These are phyloP conservation scores for Saturnia japonica DNA, from an alignment of 2,888 invertebrate genomes.

Conservation along the genomic window DNA sequence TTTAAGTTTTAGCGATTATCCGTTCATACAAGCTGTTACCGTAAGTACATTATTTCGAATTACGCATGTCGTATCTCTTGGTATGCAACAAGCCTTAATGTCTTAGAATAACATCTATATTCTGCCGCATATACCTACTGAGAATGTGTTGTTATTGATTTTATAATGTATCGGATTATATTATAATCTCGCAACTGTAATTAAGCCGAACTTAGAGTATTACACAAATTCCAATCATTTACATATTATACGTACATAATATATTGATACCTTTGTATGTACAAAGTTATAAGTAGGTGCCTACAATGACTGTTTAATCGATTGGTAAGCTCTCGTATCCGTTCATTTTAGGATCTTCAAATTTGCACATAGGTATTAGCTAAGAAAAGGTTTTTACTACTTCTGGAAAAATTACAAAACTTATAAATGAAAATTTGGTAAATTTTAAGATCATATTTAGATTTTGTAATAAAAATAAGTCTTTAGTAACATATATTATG, in stretches of 20 bases:
- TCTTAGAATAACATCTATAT: neutral
- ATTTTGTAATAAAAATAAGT: no score
- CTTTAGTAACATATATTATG: no score
- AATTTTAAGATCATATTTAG: neutral
- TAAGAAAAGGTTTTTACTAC: neutral
- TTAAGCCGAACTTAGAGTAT: conserved; percentile 1
- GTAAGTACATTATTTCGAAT: no score
- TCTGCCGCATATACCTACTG: neutral
- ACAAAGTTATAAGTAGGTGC: conserved; percentile 1
- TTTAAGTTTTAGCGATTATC: no score
- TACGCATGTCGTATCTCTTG: neutral
- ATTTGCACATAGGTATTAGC: neutral
- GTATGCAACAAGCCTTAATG: neutral
- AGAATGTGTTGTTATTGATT: conserved; percentile 20
- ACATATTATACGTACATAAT: neutral
- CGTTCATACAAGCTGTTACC: no score
- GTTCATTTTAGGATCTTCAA: neutral
- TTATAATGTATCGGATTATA: conserved; percentile 21
- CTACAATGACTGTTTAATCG: conserved; percentile 5
- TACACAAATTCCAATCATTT: conserved; percentile 6
- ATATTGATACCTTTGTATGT: neutral
- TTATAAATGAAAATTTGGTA: neutral
- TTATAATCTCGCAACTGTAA: conserved; percentile 15
- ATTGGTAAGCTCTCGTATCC: neutral
- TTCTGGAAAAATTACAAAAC: neutral